Evolutionary conservation across 2,797 vertebrate species (phyloP).

Genomic region (Hybognathus amarus): DNA sequence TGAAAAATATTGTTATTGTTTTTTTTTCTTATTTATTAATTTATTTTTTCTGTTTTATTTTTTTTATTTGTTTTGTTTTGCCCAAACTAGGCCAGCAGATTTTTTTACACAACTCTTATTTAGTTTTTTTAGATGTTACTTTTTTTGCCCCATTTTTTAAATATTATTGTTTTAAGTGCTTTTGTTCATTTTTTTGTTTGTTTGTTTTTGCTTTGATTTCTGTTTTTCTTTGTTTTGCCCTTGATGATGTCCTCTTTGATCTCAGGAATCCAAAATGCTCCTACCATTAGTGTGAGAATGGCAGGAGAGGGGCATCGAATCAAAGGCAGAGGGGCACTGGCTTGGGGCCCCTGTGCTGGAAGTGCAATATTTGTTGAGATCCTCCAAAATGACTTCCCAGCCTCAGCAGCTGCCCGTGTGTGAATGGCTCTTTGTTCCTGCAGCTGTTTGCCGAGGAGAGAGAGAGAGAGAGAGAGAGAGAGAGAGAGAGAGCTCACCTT

Average conservation of each 20-base stretch:
- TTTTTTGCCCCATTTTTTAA: not conserved
- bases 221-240: not conserved
- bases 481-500: not conserved
- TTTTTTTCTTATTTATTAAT: not conserved
- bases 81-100: not conserved
- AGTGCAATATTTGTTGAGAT: constrained; percentile 81
- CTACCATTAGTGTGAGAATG: not conserved
- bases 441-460: constrained; percentile 60
- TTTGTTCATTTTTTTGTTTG: not conserved
- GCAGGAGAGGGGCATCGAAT: constrained; percentile 59
- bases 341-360: constrained; percentile 61
- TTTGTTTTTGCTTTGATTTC: not conserved
- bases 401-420: constrained; percentile 64
- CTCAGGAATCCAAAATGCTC: not conserved
- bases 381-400: constrained; percentile 72
- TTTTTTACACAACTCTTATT: not conserved
- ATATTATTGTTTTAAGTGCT: not conserved
- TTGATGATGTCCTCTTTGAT: not conserved
- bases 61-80: not conserved
- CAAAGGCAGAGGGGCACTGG: constrained; percentile 60
- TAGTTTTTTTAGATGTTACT: not conserved
- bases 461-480: not conserved
- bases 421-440: constrained; percentile 77
- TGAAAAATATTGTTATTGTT: not conserved
- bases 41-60: not conserved